These are phyloP conservation scores for Indicator maculatus DNA, from an alignment of 2,113 vertebrate species.

Conservation along the genomic window DNA sequence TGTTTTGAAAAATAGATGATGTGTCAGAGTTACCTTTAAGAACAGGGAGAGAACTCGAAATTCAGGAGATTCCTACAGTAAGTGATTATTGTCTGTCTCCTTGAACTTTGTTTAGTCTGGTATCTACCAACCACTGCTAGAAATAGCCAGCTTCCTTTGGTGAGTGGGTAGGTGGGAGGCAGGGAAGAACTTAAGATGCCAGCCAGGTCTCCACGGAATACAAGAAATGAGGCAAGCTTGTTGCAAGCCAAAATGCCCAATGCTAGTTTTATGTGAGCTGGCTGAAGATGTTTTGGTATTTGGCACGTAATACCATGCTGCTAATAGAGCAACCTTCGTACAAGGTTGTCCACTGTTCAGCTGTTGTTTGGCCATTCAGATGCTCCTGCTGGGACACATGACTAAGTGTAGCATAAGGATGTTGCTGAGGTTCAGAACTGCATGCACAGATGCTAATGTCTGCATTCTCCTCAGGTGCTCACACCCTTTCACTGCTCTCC, in stretches of 20 bases:
- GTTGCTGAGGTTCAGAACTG: not conserved
- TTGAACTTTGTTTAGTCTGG: not conserved
- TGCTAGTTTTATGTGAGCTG: not conserved
- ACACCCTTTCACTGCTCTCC: not conserved
- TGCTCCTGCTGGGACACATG: not conserved
- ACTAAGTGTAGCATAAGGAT: not conserved
- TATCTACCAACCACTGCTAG: not conserved
- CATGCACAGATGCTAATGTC: not conserved
- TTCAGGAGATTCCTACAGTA: not conserved
- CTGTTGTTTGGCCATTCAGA: not conserved
- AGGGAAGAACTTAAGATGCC: not conserved
- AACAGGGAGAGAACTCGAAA: not conserved
- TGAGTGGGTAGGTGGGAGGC: not conserved
- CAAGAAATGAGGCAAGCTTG: not conserved
- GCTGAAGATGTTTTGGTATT: not conserved
- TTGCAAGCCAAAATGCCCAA: fast-evolving
- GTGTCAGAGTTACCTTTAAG: not conserved
- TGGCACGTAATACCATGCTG: not conserved
- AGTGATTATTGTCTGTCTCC: not conserved
- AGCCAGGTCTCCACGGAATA: not conserved
- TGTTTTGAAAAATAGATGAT: not conserved
- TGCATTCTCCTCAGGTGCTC: not conserved
- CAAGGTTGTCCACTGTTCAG: not conserved
- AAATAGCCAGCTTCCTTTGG: not conserved
- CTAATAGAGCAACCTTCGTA: not conserved